Evolutionary conservation across 2,888 invertebrate species (phyloP), one percentile per base, ranked within the genome.

Genomic region (Apamea sordens): DNA sequence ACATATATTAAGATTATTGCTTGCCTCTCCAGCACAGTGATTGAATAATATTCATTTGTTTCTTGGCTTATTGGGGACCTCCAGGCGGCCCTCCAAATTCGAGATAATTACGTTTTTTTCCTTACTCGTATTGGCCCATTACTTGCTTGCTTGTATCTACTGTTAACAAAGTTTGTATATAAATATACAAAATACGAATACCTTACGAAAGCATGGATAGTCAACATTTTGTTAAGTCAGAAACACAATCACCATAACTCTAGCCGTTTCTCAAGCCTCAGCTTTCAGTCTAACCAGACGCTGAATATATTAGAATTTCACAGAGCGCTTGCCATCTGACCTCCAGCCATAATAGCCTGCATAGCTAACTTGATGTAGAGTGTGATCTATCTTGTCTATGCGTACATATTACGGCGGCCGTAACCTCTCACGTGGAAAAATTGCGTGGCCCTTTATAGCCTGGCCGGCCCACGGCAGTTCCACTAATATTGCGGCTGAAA

Each of bases 391-490:
- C 83, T 85, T 75, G 80, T 79, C 78, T 77, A 81, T 77, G 72
- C 77, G 76, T 67, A 79, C 77, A 73, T 72, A 78, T 79, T 80
- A 78, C 41, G 73, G n/a, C 41, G 61, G 64, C 56, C 80, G 59
- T 70, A 77, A 70, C 73, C 67, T 80, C 85, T 83, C 80, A 83
- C 79, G 83, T 86, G 86, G 83, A 86, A 88, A 83, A 83, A 80
- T 83, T 88, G 47, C 73, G 41, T 53, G 80, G 67, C 75, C 70
- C 78, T 86, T 86, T 87, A 83, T 82, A 82, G 82, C 75, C 76
- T 32, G 28, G 1, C 63, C 68, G 61, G 41, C 73, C 61, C 68
- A 56, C 61, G 67, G 67, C 71, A 65, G 77, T 80, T 73, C 53
- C 63, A 76, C 68, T 47, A 77, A 79, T 76, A 71, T 77, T 69